These are phyloP conservation scores for Heliconius charithonia DNA, from an alignment of 2,888 invertebrate species.

Conservation along the genomic window DNA sequence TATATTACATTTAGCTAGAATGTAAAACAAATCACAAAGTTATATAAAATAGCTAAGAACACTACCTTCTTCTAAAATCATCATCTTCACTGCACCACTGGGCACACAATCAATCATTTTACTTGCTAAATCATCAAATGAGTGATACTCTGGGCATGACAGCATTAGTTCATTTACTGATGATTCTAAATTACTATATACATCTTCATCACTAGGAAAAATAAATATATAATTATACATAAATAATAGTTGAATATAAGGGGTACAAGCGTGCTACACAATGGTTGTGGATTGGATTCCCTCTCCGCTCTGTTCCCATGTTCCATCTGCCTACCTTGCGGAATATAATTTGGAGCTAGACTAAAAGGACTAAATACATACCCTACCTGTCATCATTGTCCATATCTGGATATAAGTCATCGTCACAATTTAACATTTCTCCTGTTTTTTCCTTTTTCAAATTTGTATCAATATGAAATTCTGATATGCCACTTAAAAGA, in stretches of 20 bases:
- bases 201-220: conserved; percentile 63
- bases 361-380: not conserved
- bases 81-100: conserved; percentile 69
- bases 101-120: conserved; percentile 73
- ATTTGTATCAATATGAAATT: conserved; percentile 70
- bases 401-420: conserved; percentile 59
- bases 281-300: no score
- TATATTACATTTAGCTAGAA: no score
- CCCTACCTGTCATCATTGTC: conserved; percentile 59
- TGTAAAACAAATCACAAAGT: not conserved
- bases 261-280: no score
- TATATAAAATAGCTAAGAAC: not conserved
- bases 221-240: not conserved
- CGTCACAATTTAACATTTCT: conserved; percentile 55
- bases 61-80: conserved; percentile 60
- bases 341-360: no score
- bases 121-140: conserved; percentile 63
- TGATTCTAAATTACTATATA: conserved; percentile 61
- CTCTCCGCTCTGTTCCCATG: no score
- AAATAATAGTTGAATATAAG: not conserved
- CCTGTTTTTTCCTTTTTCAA: conserved; percentile 60
- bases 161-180: conserved; percentile 62
- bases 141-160: conserved; percentile 69
- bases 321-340: no score
- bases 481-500: conserved; percentile 48